These are phyloP conservation scores for Aplidium turbinatum DNA, from an alignment of 23 tunicate genomes.

Conservation along the genomic window DNA sequence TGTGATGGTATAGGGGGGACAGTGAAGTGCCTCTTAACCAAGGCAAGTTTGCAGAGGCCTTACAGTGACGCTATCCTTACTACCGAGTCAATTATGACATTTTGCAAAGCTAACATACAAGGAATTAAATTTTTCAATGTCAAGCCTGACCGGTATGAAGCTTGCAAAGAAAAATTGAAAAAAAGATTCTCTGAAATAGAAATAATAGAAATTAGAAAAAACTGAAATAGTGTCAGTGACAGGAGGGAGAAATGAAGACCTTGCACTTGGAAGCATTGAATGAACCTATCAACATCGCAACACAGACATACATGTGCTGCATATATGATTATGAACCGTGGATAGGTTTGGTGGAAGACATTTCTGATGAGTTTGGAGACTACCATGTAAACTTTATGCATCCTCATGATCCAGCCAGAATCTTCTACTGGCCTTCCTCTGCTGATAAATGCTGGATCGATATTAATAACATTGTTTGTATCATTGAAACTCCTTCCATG, in stretches of 20 bases:
- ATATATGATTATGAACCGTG: constrained; percentile 5
- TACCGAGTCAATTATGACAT: constrained; percentile 15
- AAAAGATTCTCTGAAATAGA: constrained; percentile 4
- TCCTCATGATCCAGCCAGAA: constrained; percentile 13
- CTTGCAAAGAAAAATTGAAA: constrained; percentile 21
- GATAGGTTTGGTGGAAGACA: constrained; percentile 24
- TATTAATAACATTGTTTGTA: constrained; percentile 3
- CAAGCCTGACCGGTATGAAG: constrained; percentile 21
- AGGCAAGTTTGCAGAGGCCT: constrained; percentile 25
- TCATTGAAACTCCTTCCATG: constrained; percentile 13
- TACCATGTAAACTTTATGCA: constrained; percentile 14
- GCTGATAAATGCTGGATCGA: constrained; percentile 29
- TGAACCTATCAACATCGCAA: background rate
- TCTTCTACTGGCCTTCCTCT: constrained; percentile 18
- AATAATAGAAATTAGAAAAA: background rate
- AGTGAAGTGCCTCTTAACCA: constrained; percentile 17
- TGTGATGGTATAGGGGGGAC: constrained; percentile 23
- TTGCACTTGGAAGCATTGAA: background rate
- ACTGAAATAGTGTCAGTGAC: constrained; percentile 6
- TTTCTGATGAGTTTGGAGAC: constrained; percentile 26
- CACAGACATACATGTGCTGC: constrained; percentile 8
- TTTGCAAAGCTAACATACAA: constrained; percentile 5
- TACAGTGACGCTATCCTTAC: constrained; percentile 25
- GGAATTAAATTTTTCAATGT: constrained; percentile 20
- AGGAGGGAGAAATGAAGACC: background rate